phyloP scores from a whole-genome alignment of 2,113 vertebrate genomes.

The Fregetta grallaria region DNA sequence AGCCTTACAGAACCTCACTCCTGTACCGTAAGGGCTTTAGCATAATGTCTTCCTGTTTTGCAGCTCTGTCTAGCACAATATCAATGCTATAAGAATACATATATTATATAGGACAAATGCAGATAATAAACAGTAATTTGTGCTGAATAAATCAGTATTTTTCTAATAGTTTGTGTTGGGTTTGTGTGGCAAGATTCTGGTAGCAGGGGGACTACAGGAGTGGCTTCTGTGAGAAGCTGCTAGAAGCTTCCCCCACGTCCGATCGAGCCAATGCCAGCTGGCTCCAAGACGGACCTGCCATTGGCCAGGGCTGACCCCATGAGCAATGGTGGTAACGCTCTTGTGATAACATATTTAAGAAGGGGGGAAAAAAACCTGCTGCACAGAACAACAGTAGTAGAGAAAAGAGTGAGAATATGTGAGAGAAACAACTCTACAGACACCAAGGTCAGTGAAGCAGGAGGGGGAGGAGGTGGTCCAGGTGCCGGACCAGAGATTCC shows the following conservation, averaged over 20 bases:
- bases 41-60: neutral
- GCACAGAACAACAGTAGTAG: neutral
- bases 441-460: neutral
- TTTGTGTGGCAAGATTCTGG: neutral
- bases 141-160: neutral
- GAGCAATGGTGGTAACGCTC: fast-evolving
- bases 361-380: neutral
- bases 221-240: neutral
- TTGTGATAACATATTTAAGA: neutral
- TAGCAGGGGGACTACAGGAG: neutral
- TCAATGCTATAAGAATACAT: neutral
- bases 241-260: neutral
- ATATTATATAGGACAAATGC: neutral
- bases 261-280: neutral
- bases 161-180: neutral
- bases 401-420: neutral
- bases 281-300: fast-evolving
- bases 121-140: neutral
- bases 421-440: neutral
- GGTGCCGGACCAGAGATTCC: neutral
- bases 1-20: neutral
- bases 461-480: neutral
- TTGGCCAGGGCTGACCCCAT: neutral
- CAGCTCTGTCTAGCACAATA: neutral
- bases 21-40: neutral